Conservation (phyloP, 2,113 vertebrate genomes). For the Holacanthus passer region DNA sequence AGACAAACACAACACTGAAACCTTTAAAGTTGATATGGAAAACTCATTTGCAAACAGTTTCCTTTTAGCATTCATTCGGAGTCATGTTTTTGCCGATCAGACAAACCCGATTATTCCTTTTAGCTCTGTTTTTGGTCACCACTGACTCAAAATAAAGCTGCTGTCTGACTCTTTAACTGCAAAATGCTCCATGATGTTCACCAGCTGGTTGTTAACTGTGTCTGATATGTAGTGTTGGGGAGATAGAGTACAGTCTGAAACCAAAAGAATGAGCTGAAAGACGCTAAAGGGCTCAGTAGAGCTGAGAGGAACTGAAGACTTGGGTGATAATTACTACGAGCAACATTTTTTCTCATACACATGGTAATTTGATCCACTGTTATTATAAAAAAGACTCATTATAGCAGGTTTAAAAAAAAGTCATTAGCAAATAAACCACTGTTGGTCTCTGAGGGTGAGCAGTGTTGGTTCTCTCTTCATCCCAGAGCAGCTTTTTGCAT, state of each 20-base stretch:
- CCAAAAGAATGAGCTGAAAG: background rate
- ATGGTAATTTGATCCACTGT: no score
- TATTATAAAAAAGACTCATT: background rate
- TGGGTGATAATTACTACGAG: background rate
- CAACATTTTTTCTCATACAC: no score
- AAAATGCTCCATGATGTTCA: background rate
- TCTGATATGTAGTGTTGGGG: background rate
- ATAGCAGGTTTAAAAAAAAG: background rate
- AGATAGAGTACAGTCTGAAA: background rate
- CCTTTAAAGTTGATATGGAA: no score
- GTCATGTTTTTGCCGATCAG: background rate
- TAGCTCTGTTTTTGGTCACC: background rate
- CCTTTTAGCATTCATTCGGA: background rate
- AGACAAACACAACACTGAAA: no score
- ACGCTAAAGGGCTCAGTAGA: background rate
- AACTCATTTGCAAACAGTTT: no score
- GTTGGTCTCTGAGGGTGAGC: background rate
- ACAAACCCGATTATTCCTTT: background rate
- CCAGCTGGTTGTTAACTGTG: background rate
- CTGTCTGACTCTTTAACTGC: background rate
- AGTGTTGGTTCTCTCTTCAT: background rate
- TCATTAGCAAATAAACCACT: background rate
- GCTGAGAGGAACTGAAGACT: background rate
- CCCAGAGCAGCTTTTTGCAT: conserved; percentile 35
- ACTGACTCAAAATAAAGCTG: background rate